phyloP scores from a whole-genome alignment of 2,113 vertebrate species.

The Catharus minimus region DNA sequence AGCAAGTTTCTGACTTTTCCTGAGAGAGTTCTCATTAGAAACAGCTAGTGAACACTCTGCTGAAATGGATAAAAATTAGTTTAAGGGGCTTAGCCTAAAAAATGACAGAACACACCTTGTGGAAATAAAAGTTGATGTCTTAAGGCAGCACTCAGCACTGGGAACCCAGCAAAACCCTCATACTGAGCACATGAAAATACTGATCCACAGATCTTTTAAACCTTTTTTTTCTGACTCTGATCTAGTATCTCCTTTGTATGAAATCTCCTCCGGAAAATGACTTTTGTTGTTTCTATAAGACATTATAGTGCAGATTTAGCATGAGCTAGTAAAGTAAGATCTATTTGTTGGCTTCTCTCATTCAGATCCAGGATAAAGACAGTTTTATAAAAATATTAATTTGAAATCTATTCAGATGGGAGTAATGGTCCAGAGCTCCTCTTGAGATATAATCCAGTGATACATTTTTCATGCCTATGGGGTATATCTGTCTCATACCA shows the following conservation, averaged over 20 bases:
- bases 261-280: neutral
- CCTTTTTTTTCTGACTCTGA: neutral
- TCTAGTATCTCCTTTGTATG: neutral
- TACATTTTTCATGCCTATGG: neutral
- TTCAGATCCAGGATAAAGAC: neutral
- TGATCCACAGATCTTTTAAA: neutral
- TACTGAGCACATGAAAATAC: neutral
- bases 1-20: neutral
- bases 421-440: neutral
- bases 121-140: neutral
- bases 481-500: neutral
- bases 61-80: neutral
- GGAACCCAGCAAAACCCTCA: fast-evolving
- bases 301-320: neutral
- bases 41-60: neutral
- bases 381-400: neutral
- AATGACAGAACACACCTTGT: neutral
- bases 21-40: neutral
- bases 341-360: neutral
- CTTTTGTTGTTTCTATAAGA: neutral
- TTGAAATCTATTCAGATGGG: neutral
- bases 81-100: neutral
- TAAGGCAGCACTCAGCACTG: neutral
- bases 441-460: neutral
- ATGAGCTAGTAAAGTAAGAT: neutral